These are phyloP conservation scores for Thumatha senex DNA, from an alignment of 2,888 invertebrate genomes.

Conservation along the genomic window DNA sequence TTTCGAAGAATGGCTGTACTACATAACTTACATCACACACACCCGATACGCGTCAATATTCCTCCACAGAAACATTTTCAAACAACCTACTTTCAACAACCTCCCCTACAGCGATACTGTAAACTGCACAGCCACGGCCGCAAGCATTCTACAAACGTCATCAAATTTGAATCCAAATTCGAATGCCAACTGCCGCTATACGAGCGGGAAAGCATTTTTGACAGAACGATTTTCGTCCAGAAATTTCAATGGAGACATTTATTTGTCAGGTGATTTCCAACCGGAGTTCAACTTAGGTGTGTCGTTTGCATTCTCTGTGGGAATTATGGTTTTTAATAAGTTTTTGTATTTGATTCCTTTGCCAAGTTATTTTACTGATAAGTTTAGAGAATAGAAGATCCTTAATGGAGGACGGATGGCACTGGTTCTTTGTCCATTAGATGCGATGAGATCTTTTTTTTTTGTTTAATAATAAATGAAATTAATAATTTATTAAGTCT, in stretches of 20 bases:
- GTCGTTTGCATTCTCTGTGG: conserved; percentile 91
- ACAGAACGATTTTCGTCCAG: conserved; percentile 87
- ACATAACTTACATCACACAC: conserved; percentile 90
- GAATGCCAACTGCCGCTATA: conserved; percentile 86
- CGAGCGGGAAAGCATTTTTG: conserved; percentile 88
- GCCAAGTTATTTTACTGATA: conserved; percentile 92
- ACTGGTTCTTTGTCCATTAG: no score
- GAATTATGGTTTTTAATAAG: conserved; percentile 92
- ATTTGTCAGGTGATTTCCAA: conserved; percentile 84
- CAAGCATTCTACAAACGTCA: conserved; percentile 81
- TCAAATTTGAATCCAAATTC: conserved; percentile 75
- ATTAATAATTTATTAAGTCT: no score
- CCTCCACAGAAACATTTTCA: conserved; percentile 88
- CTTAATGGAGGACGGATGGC: no score
- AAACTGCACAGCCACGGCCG: conserved; percentile 80
- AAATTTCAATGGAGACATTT: conserved; percentile 80
- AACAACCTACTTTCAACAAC: conserved; percentile 79
- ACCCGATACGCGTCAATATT: conserved; percentile 91
- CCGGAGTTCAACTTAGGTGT: conserved; percentile 91
- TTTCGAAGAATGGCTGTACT: conserved; percentile 91
- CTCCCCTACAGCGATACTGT: conserved; percentile 77
- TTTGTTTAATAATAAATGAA: background rate
- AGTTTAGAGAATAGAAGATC: conserved; percentile 87
- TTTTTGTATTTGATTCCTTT: conserved; percentile 93
- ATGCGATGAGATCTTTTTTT: background rate